phyloP scores from a whole-genome alignment of 2,113 vertebrate species.

The Pitta sordida region DNA sequence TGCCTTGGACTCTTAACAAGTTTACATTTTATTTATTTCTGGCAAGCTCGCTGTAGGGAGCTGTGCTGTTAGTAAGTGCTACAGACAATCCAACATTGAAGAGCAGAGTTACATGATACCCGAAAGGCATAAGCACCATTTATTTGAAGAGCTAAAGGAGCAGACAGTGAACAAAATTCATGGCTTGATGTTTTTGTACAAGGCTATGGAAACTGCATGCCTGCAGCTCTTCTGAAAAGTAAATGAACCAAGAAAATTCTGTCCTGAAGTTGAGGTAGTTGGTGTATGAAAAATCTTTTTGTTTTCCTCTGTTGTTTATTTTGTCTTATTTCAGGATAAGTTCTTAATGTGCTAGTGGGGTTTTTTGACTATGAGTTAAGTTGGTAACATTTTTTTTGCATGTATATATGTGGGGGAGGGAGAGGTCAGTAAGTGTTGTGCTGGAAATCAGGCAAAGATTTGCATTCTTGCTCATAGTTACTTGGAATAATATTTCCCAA shows the following conservation, averaged over 20 bases:
- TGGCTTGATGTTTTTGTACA: neutral
- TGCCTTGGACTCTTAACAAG: neutral
- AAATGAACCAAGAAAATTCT: slow-evolving; percentile 9
- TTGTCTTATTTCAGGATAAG: neutral
- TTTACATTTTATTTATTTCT: slow-evolving; percentile 25
- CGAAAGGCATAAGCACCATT: slow-evolving; percentile 23
- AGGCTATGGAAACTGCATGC: neutral
- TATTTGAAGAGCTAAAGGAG: neutral
- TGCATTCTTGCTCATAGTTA: neutral
- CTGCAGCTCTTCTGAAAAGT: neutral
- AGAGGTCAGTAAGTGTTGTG: neutral
- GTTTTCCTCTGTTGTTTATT: neutral
- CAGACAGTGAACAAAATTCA: neutral
- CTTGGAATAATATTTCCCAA: neutral
- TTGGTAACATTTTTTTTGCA: neutral
- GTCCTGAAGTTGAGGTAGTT: neutral
- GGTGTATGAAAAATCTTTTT: neutral
- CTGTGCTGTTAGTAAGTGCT: neutral
- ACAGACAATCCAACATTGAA: neutral
- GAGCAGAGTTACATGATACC: slow-evolving; percentile 1
- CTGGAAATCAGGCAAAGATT: neutral
- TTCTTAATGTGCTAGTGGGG: neutral
- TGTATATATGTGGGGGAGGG: neutral
- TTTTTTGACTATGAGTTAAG: neutral
- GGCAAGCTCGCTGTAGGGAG: neutral